phyloP scores from a whole-genome alignment of 92 coral and sea anemone species.

The Ricordea florida region DNA sequence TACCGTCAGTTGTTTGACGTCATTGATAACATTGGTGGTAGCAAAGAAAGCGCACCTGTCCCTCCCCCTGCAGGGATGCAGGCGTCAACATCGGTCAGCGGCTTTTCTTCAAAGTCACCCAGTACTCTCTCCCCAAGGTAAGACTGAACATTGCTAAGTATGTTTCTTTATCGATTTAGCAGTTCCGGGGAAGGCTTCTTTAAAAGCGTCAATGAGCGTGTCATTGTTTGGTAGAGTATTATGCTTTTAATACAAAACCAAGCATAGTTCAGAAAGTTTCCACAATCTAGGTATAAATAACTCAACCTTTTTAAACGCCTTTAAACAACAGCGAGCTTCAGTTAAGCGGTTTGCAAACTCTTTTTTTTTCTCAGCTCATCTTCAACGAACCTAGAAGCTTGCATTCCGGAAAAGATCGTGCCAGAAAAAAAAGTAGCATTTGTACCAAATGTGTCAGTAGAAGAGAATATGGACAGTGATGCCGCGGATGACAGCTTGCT shows the following conservation, averaged over 20 bases:
- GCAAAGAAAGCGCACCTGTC: conserved; percentile 42
- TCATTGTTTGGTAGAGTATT: too few species aligned
- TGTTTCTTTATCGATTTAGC: neutral
- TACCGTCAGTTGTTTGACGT: conserved; percentile 84
- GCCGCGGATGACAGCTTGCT: conserved; percentile 23
- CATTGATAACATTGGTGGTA: conserved; percentile 84
- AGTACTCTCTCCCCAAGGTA: conserved; percentile 73
- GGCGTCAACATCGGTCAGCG: conserved; percentile 22
- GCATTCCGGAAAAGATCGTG: conserved; percentile 33
- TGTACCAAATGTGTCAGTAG: conserved; percentile 37
- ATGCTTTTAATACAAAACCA: too few species aligned
- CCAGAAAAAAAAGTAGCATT: conserved; percentile 60
- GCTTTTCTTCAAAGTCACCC: conserved; percentile 62
- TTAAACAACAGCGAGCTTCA: too few species aligned
- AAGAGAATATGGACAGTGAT: conserved; percentile 8
- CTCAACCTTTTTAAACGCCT: too few species aligned
- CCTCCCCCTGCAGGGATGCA: conserved; percentile 36
- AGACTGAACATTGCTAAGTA: neutral
- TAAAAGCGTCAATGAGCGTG: neutral
- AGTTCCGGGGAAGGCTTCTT: neutral
- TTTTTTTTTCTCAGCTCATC: conserved; percentile 66
- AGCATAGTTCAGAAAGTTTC: too few species aligned
- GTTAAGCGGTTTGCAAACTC: neutral
- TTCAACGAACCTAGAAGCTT: conserved; percentile 54
- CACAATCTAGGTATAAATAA: too few species aligned